phyloP scores from a whole-genome alignment of 1,140 invertebrate species.

The Formica selysi region DNA sequence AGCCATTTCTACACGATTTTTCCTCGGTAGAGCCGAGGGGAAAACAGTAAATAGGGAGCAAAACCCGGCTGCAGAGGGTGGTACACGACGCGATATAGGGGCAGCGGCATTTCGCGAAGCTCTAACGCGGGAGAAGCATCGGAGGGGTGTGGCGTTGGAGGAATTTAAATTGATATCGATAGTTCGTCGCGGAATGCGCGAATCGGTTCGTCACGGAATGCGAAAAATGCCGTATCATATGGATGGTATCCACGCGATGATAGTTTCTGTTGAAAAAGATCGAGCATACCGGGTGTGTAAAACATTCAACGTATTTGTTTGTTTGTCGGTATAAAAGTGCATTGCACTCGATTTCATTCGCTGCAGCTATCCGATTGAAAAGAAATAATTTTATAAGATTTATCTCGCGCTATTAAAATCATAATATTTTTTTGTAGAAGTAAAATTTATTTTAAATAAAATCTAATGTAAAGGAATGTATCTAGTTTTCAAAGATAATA shows the following conservation, averaged over 20 bases:
- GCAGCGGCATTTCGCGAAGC: slow-evolving; percentile 59
- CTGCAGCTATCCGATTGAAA: neutral
- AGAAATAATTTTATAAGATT: neutral
- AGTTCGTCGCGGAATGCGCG: slow-evolving; percentile 67
- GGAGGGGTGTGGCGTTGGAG: slow-evolving; percentile 52
- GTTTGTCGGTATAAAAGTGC: neutral
- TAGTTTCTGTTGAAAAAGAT: slow-evolving; percentile 15
- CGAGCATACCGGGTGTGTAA: neutral
- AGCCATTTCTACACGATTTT: slow-evolving; percentile 86
- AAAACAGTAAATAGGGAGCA: slow-evolving; percentile 81
- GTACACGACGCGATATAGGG: slow-evolving; percentile 36
- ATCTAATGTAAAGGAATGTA: neutral
- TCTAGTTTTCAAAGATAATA: neutral
- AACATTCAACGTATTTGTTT: slow-evolving; percentile 14
- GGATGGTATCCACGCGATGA: neutral
- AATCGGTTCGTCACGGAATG: slow-evolving; percentile 74
- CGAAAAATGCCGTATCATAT: slow-evolving; percentile 52
- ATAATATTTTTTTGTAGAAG: neutral
- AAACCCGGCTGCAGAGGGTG: slow-evolving; percentile 56
- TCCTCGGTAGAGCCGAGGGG: slow-evolving; percentile 73
- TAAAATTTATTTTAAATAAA: neutral
- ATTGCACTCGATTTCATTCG: neutral
- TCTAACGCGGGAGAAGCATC: slow-evolving; percentile 33
- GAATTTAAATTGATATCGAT: slow-evolving; percentile 82
- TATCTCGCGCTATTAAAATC: neutral